Evolutionary conservation across 2,888 invertebrate genomes (phyloP).

Genomic region (Adineta ricciae): DNA sequence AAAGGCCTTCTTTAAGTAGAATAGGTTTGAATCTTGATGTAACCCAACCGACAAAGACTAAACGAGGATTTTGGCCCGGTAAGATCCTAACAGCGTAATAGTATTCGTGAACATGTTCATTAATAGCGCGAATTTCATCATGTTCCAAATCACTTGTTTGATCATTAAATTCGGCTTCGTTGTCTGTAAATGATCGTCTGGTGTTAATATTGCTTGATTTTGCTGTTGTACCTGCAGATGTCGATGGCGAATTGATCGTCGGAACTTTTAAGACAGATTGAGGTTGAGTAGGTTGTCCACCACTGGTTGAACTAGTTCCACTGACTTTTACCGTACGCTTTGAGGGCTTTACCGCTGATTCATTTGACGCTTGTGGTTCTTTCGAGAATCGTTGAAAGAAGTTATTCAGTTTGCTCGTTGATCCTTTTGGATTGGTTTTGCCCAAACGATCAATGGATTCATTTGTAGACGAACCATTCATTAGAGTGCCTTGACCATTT

Average conservation of each 20-base stretch:
- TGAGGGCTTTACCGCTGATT: not conserved
- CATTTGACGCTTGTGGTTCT: not conserved
- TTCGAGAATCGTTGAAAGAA: not conserved
- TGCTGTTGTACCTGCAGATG: not conserved
- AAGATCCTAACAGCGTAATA: constrained; percentile 76
- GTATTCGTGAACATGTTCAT: constrained; percentile 75
- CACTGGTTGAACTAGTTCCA: not conserved
- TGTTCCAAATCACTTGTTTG: constrained; percentile 18
- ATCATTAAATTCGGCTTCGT: not conserved
- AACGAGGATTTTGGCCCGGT: constrained; percentile 84
- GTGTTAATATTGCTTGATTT: not conserved
- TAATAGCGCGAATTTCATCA: constrained; percentile 44
- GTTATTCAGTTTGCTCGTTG: not conserved
- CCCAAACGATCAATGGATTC: not conserved
- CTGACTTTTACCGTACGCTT: not conserved
- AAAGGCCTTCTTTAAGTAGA: constrained; percentile 22
- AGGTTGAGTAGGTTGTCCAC: not conserved
- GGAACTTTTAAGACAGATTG: not conserved
- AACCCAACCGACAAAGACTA: constrained; percentile 97
- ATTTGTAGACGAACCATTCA: not conserved
- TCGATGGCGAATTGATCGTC: not conserved
- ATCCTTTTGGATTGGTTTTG: not conserved
- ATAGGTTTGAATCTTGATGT: constrained; percentile 74
- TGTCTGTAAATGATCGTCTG: not conserved
- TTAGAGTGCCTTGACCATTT: not conserved